Evolutionary conservation across 1,140 invertebrate genomes (phyloP).

Genomic region (Heliconius eleuchia): DNA sequence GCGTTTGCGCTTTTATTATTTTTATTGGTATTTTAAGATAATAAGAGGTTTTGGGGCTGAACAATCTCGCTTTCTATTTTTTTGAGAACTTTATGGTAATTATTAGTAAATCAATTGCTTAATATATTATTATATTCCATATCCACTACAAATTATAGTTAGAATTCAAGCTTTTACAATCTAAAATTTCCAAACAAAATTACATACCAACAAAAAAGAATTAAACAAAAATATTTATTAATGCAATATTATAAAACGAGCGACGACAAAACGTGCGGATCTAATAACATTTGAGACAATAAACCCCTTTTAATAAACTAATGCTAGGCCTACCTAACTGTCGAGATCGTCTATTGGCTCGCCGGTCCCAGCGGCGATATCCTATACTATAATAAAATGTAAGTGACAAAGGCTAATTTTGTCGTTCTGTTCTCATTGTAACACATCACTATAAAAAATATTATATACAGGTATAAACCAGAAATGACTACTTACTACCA

Average conservation of each 20-base stretch:
- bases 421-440: neutral
- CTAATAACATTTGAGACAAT: constrained; percentile 10
- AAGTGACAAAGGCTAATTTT: neutral
- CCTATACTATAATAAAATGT: constrained; percentile 25
- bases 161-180: too few species aligned
- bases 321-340: constrained; percentile 15
- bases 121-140: neutral
- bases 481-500: neutral
- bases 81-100: too few species aligned
- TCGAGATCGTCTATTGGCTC: neutral
- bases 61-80: too few species aligned
- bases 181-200: neutral
- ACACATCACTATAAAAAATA: neutral
- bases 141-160: too few species aligned
- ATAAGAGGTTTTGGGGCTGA: too few species aligned
- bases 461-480: neutral
- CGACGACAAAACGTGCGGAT: neutral
- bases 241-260: neutral
- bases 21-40: too few species aligned
- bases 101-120: neutral
- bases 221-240: constrained; percentile 7
- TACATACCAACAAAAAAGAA: neutral
- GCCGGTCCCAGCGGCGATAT: constrained; percentile 26
- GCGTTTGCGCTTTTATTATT: too few species aligned
- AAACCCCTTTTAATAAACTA: constrained; percentile 20